phyloP scores from a whole-genome alignment of 2,888 invertebrate species.

The Conomelus anceps region DNA sequence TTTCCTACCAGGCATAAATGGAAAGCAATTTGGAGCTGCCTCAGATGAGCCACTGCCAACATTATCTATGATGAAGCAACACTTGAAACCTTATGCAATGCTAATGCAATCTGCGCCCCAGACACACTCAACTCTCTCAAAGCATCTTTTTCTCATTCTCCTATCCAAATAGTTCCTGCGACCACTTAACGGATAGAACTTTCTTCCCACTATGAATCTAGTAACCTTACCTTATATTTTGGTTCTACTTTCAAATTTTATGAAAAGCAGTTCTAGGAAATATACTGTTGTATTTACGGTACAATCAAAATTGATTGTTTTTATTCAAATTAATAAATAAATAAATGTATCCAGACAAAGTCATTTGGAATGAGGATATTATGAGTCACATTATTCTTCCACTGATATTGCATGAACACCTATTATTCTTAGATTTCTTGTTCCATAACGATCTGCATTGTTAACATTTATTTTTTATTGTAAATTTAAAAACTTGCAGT shows the following conservation, averaged over 20 bases:
- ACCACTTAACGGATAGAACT: neutral
- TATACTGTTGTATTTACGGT: no score
- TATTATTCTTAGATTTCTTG: no score
- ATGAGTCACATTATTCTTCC: neutral
- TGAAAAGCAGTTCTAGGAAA: no score
- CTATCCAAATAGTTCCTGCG: neutral
- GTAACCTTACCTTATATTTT: no score
- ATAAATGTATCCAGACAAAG: neutral
- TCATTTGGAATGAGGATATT: neutral
- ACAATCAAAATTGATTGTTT: no score
- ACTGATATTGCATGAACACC: no score
- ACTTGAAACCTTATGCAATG: neutral
- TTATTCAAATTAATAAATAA: no score
- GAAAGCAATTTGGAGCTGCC: neutral
- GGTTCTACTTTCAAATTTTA: no score
- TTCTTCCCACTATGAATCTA: no score
- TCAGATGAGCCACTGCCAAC: neutral
- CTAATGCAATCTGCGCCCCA: neutral
- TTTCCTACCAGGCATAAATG: neutral
- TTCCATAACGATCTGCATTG: no score
- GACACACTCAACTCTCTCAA: neutral
- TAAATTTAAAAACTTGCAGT: no score
- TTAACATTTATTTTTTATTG: no score
- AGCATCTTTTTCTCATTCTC: neutral
- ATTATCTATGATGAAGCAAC: neutral